Evolutionary conservation across 2,113 vertebrate species (phyloP).

Genomic region (Hylia prasina): DNA sequence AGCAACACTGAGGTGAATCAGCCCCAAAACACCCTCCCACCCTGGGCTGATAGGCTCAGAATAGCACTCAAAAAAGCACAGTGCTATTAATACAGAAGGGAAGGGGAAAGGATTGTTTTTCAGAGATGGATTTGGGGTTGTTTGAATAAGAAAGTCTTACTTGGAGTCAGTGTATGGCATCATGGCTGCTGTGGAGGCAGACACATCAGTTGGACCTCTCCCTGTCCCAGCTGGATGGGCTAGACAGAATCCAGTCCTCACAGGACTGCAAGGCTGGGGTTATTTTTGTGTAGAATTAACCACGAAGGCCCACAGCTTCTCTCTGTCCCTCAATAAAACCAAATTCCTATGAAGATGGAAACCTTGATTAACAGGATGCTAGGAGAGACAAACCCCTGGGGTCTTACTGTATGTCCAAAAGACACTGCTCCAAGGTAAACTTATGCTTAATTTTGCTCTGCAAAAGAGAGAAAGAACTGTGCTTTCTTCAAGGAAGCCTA

Average conservation of each 20-base stretch:
- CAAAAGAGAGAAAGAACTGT: neutral
- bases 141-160: neutral
- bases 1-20: neutral
- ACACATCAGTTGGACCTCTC: neutral
- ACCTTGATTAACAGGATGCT: neutral
- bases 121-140: neutral
- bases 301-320: neutral
- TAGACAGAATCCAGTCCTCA: neutral
- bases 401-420: neutral
- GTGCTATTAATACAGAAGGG: neutral
- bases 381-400: neutral
- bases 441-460: neutral
- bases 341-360: slow-evolving; percentile 2
- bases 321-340: neutral
- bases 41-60: neutral
- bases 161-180: neutral
- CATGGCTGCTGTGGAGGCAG: neutral
- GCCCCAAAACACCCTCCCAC: neutral
- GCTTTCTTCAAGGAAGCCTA: neutral
- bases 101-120: neutral
- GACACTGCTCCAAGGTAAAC: neutral
- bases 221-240: neutral
- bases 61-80: neutral
- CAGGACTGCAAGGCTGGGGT: neutral
- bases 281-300: neutral